Evolutionary conservation across 2,797 vertebrate species (phyloP).

Genomic region (Aulostomus chinensis): DNA sequence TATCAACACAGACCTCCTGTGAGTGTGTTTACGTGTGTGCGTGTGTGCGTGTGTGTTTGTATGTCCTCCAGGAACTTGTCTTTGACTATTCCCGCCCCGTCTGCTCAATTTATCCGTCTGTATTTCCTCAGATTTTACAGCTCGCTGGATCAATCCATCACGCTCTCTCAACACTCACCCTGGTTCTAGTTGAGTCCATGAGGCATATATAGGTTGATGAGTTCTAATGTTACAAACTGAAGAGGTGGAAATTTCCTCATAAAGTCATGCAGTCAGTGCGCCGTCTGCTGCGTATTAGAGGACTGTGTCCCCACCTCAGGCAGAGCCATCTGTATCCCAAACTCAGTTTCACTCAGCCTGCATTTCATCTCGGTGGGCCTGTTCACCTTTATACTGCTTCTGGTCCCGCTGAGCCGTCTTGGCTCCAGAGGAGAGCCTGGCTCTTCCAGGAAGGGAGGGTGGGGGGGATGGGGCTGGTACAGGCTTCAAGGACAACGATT

Average conservation of each 20-base stretch:
- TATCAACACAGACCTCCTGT: slow-evolving; percentile 30
- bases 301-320: slow-evolving; percentile 17
- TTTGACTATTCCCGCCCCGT: background rate
- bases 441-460: slow-evolving; percentile 32
- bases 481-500: slow-evolving; percentile 39
- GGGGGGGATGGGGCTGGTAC: slow-evolving; percentile 16
- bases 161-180: background rate
- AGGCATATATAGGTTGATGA: too few species aligned
- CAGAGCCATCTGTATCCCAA: slow-evolving; percentile 26
- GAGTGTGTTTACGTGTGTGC: too few species aligned
- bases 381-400: slow-evolving; percentile 42
- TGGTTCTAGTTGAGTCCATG: too few species aligned
- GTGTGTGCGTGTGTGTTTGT: too few species aligned
- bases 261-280: background rate
- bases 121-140: slow-evolving; percentile 27
- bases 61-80: too few species aligned
- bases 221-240: too few species aligned
- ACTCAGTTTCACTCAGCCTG: slow-evolving; percentile 21
- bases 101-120: slow-evolving; percentile 8
- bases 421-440: too few species aligned
- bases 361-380: slow-evolving; percentile 34
- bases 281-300: background rate
- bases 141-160: slow-evolving; percentile 27
- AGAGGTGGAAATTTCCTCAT: background rate
- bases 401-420: slow-evolving; percentile 39